phyloP scores from a whole-genome alignment of 1,140 invertebrate species.

The Limonius californicus region DNA sequence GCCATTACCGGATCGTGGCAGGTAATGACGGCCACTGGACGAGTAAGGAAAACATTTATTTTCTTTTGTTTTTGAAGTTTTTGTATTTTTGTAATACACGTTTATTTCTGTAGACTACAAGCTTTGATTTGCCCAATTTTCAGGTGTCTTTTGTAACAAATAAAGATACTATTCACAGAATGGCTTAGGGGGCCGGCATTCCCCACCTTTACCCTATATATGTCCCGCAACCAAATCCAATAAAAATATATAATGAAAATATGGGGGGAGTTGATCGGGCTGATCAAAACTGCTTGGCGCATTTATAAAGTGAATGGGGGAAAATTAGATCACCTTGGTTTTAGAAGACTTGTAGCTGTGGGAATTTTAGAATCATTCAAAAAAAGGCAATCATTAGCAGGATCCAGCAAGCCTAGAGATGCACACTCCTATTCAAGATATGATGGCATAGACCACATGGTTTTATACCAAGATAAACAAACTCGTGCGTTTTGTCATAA shows the following conservation, averaged over 20 bases:
- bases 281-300: slow-evolving; percentile 43
- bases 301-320: slow-evolving; percentile 17
- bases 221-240: slow-evolving; percentile 33
- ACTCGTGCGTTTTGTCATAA: background rate
- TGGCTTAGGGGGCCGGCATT: no score
- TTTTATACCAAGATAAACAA: background rate
- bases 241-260: slow-evolving; percentile 29
- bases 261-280: slow-evolving; percentile 38
- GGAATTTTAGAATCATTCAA: slow-evolving; percentile 28
- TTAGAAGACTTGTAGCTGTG: slow-evolving; percentile 28
- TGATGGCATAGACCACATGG: slow-evolving; percentile 8
- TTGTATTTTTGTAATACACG: no score
- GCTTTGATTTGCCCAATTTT: no score
- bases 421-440: slow-evolving; percentile 15
- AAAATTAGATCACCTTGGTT: slow-evolving; percentile 25
- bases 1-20: no score
- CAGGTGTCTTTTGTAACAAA: no score
- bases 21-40: no score
- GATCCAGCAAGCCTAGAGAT: background rate
- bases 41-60: no score
- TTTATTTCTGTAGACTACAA: no score
- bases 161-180: no score
- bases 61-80: no score
- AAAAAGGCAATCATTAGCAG: slow-evolving; percentile 20
- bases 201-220: no score